A percentile compares a stretch with the other conserved stretches of the same genome.
Evolutionary conservation across 2,888 invertebrate species (phyloP).

Genomic region (Fragum sueziense): DNA sequence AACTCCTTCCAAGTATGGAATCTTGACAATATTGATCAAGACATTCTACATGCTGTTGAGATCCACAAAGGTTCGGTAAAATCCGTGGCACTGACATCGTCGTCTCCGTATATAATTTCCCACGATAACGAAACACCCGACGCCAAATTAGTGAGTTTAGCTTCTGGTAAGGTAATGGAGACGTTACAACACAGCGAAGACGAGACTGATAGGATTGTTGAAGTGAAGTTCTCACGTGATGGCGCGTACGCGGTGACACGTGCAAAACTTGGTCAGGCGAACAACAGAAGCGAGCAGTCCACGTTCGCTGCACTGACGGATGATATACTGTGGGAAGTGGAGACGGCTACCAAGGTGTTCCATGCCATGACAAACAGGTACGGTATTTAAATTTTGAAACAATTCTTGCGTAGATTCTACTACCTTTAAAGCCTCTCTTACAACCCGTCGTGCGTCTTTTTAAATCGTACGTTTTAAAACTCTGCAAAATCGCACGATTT

Average conservation of each 20-base stretch:
- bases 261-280: slow-evolving; percentile 47
- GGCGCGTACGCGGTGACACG: slow-evolving; percentile 69
- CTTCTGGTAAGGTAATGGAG: slow-evolving; percentile 63
- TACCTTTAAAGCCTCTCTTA: too few species aligned
- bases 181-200: slow-evolving; percentile 69
- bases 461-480: too few species aligned
- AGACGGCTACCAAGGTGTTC: slow-evolving; percentile 62
- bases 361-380: slow-evolving; percentile 59
- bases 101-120: slow-evolving; percentile 61
- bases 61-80: slow-evolving; percentile 68
- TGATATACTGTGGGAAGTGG: slow-evolving; percentile 73
- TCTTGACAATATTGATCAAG: slow-evolving; percentile 74
- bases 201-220: slow-evolving; percentile 55
- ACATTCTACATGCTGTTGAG: slow-evolving; percentile 70
- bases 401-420: too few species aligned
- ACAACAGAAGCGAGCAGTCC: slow-evolving; percentile 29
- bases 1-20: slow-evolving; percentile 78
- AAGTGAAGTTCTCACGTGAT: slow-evolving; percentile 67
- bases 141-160: slow-evolving; percentile 71
- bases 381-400: too few species aligned
- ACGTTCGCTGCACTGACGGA: slow-evolving; percentile 64
- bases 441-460: too few species aligned
- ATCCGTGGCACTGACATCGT: slow-evolving; percentile 59
- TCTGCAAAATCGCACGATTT: too few species aligned
- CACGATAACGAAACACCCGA: slow-evolving; percentile 68